Evolutionary conservation across 2,113 vertebrate species (phyloP), one percentile per base, ranked within the genome.

Genomic region (Cygnus buccinator): DNA sequence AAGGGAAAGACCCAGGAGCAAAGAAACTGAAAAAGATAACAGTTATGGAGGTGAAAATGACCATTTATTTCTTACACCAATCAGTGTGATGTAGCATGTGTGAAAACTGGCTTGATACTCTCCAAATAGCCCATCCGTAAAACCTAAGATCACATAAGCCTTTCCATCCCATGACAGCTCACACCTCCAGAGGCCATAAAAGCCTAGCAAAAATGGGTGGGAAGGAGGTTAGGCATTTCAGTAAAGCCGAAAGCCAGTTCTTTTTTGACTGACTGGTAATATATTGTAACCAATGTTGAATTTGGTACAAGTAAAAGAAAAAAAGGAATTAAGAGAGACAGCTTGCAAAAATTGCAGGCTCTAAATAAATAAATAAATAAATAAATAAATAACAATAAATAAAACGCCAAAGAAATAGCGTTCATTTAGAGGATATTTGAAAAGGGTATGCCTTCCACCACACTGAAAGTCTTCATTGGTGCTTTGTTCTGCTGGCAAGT

Each of bases 51-150:
- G 15, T 11, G 5, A 28, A 62, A 90, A 70, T 7, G 4, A 37
- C 19, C 15, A 6, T 73, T 62, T 86, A 7, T 67, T 94, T 93
- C 50, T 90, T 65, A 90, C 35, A 77, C 18, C 25, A 9, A 50
- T 9, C 54, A 73, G 31, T 1, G 0, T 61, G 58, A 43, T 39
- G 28, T 11, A 68, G 18, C 29, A 50, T 8, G 72, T 89, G 78
- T 85, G 79, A 93, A 96, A 97, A 95, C 9, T 72, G 66, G 5
- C 15, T 55, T 67, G 55, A 57, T 37, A 13, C 6, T 84, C 31
- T 90, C 62, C 75, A 33, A 61, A n/a, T 44, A 73, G 54, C 52
- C 10, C 2, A 0, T 20, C 3, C 1, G 11, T 62, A 79, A 94
- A 89, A 87, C 54, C 48, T 39, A 37, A 2, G 2, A 37, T 79